Evolutionary conservation across 1,140 invertebrate species (phyloP), one percentile per base, ranked within the genome.

Genomic region (Hycleus phaleratus): DNA sequence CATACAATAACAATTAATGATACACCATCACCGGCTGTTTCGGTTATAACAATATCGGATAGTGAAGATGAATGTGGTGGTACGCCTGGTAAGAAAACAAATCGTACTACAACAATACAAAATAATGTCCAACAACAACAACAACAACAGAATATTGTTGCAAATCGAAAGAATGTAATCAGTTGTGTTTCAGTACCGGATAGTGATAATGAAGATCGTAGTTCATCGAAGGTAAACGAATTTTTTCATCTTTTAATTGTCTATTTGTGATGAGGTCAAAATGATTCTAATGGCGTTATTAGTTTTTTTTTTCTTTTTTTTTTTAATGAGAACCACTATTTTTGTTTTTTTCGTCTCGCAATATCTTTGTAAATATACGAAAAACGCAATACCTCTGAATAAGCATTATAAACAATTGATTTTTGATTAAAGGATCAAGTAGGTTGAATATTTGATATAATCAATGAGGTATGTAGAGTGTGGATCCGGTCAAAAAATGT

Each of bases 41-140:
- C 93, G 47, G 92, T 96, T 57, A 97, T 97, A 64, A 97, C 93
- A 12, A 97, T 97, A 67, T 96, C 93, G 38, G 95, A 96, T 70
- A 95, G 93, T 68, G 94, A 96, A 69, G 93, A 97, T 72, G 93
- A 97, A 72, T 76, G 78, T 18, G 32, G 32, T 32, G 7, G 32
- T 11, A 75, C 81, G 45, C 74, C 76, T 63, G 63, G 64, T 39
- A 66, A 71, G 45, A 68, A 68, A 49, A 45, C 51, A 32, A 32
- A 46, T 38, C 26, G 49, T 39, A 58, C 38, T 55, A 39, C 46
- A 56, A 50, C 26, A 44, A 46, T 18, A 18, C 18, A 18, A 18
- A 18, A 18, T 18, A 18, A 5, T 26, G 18, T 18, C 18, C 56
- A 32, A 32, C 7, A 32, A 7, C 7, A 32, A 39, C 44, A 61